Evolutionary conservation across 2,113 vertebrate genomes (phyloP).

Genomic region (Megaceryle torquata): DNA sequence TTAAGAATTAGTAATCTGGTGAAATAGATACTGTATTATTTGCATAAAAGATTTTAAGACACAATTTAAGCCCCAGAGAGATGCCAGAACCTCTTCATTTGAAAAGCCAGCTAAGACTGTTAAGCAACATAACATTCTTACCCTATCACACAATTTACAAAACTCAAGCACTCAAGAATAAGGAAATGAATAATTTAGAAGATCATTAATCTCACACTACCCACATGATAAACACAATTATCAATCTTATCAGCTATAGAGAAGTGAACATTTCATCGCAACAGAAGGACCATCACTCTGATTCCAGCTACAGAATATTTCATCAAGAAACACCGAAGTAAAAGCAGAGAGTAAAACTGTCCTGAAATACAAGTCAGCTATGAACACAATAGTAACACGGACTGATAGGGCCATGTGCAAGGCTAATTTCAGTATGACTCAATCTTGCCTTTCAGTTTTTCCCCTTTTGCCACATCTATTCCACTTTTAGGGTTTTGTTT

Average conservation of each 20-base stretch:
- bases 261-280: conserved; percentile 4
- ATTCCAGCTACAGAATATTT: background rate
- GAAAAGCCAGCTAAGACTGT: conserved; percentile 22
- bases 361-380: background rate
- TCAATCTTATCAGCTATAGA: background rate
- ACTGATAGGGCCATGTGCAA: background rate
- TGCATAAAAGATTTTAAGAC: background rate
- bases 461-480: background rate
- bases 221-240: conserved; percentile 30
- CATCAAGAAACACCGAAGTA: background rate
- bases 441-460: background rate
- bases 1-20: background rate
- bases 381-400: background rate
- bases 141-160: conserved; percentile 42
- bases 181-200: conserved; percentile 52
- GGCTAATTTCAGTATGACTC: background rate
- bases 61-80: background rate
- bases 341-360: background rate
- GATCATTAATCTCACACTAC: conserved; percentile 35
- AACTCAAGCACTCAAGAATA: background rate
- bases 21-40: background rate
- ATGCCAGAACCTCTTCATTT: background rate
- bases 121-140: conserved; percentile 2
- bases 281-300: background rate
- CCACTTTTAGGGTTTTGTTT: background rate